Base-by-base conservation (phyloP, 2,888 invertebrate species). In the Cinara cedri region DNA sequence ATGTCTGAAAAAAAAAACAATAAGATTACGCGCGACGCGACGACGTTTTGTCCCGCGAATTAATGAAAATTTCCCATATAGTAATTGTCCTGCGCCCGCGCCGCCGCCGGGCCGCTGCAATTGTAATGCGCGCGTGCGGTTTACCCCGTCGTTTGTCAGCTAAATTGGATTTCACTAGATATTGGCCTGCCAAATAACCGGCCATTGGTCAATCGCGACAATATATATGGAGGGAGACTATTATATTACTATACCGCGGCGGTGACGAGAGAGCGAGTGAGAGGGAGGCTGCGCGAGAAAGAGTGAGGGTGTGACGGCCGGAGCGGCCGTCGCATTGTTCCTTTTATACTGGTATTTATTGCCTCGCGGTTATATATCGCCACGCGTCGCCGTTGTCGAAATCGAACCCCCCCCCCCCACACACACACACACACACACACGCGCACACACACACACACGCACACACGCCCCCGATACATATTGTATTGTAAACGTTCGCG, bases 81-180 rank as follows among this genome's bases (percentile, higher is more conserved):
- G 76, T 76, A 76, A 76, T 76, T 68, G 76, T 44, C 24, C 44
- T 76, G 57, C 76, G 66, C 34, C 34, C 3, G 34, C 6, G 34
- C 34, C 34, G 34, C 34, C 6, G 34, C 34, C 6, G n/a, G n/a
- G 34, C 34, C 34, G 34, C 34, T 6, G 34, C 34, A 6, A 6
- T 6, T 6, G 3, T 55, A 57, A 76, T 68, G 24, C 66, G 76
- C 19, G 76, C 57, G 24, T 76, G 76, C 19, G 76, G 76, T 76
- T 68, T 70, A 70, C 68, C 76, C 76, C 68, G 26, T 78, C 76
- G 76, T 78, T 78, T 78, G 76, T 78, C 76, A 49, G 46, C 60
- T 68, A 78, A 78, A 78, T 78, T 78, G 76, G 76, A 70, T 78
- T 78, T 78, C 63, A 51, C 68, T 60, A 68, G 76, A 68, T 78